A percentile compares a stretch with the other conserved stretches of the same genome.
These are phyloP conservation scores for Hyposmocoma kahamanoa DNA, from an alignment of 1,140 invertebrate genomes.

Conservation along the genomic window DNA sequence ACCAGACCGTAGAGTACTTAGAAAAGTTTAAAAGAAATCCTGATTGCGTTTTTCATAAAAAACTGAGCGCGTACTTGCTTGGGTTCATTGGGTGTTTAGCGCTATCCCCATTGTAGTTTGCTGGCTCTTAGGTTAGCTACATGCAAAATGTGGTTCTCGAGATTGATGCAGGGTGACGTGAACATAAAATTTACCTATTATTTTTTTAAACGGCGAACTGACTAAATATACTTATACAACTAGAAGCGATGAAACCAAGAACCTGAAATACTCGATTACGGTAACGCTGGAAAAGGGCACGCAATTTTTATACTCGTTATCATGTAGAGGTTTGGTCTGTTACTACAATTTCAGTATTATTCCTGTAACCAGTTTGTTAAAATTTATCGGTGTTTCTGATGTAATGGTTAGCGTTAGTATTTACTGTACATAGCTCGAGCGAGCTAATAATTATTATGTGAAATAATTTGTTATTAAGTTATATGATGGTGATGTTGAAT, in stretches of 20 bases:
- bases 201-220: background rate
- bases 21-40: too few relatives aligned
- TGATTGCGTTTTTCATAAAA: too few relatives aligned
- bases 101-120: too few relatives aligned
- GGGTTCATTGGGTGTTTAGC: too few relatives aligned
- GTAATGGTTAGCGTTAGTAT: background rate
- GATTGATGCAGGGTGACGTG: background rate
- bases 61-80: too few relatives aligned
- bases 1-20: too few relatives aligned
- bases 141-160: too few relatives aligned
- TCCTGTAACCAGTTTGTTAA: background rate
- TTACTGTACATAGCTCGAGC: background rate
- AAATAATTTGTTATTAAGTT: background rate
- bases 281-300: background rate
- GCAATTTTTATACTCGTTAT: background rate
- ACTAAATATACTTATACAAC: background rate
- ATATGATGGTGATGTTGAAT: background rate
- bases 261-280: background rate
- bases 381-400: background rate
- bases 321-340: background rate
- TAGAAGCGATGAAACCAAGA: background rate
- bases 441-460: background rate
- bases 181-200: background rate
- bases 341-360: background rate
- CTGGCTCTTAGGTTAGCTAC: too few relatives aligned